Base-by-base conservation (phyloP, 1,140 invertebrate genomes). In the Camponotus vicinus region DNA sequence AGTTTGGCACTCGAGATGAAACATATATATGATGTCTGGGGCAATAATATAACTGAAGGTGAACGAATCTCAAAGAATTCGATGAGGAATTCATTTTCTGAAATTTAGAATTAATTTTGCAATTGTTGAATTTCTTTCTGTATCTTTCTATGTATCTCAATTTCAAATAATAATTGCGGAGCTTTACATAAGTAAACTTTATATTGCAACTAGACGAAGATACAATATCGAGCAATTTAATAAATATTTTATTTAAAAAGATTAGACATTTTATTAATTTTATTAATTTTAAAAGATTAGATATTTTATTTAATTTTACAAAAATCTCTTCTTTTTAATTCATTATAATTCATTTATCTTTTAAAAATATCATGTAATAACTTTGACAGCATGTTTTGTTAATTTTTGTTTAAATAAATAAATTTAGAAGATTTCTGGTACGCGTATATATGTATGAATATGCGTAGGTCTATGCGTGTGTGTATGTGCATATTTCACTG, bases 361-460 rank as follows among this genome's bases (percentile, higher is more conserved):
- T 73, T 45, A n/a, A 0, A 18, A 59, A 27, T 9, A 59, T 11
- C 15, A 15, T 32, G 18, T 42, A 34, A 52, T 32, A 15, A 27
- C 11, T 52, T 49, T 52, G 34, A 55, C 21, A 71, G 11, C 6
- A 8, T 11, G 27, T 15, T 55, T 15, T 71, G n/a, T 45, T 77
- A 64, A 63, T n/a, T n/a, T 18, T 64, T 77, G 63, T 64, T 42
- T 34, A 45, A 78, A 34, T 27, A 42, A 76, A 13, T 66, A n/a
- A 45, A n/a, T n/a, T 45, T 64, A 13, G 45, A 27, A 63, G 7
- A n/a, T 5, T 52, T 1, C 15, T 18, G 13, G 45, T 15, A 13
- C 15, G 13, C 13, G 45, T 49, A 49, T 13, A 13, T 52, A 4
- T 49, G 45, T 49, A 49, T 15, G 15, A 27, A 3, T 49, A 13